These are phyloP conservation scores for Thalassaphorura encarpata DNA, from an alignment of 1,140 invertebrate genomes.

Conservation along the genomic window DNA sequence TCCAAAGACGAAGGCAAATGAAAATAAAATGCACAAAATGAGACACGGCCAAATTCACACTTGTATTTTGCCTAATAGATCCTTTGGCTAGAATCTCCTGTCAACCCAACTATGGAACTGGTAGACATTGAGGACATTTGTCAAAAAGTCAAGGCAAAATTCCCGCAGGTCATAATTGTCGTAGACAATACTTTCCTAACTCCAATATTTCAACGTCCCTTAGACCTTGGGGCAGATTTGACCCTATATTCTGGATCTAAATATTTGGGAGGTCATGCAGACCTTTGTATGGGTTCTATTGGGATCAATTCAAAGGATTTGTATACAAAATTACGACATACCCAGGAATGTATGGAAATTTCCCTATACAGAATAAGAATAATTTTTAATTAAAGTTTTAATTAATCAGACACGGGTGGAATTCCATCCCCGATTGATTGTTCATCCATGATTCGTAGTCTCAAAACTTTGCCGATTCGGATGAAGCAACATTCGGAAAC, in stretches of 20 bases:
- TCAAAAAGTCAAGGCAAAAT: slow-evolving; percentile 36
- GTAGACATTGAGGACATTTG: slow-evolving; percentile 48
- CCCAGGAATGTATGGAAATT: too few species aligned
- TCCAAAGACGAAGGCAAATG: slow-evolving; percentile 70
- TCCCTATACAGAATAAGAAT: too few species aligned
- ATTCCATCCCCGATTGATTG: slow-evolving; percentile 57
- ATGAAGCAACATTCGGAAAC: slow-evolving; percentile 52
- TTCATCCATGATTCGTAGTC: slow-evolving; percentile 48
- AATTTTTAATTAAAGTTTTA: too few species aligned
- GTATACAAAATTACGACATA: too few species aligned
- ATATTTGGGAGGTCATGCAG: slow-evolving; percentile 57
- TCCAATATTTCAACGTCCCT: slow-evolving; percentile 47
- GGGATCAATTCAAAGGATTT: slow-evolving; percentile 42
- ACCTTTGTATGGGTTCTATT: slow-evolving; percentile 52
- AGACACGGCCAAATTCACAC: too few species aligned
- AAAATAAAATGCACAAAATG: too few species aligned
- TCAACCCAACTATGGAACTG: slow-evolving; percentile 52
- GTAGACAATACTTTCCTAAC: slow-evolving; percentile 58
- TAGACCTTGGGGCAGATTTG: slow-evolving; percentile 52
- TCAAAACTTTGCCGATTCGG: slow-evolving; percentile 50
- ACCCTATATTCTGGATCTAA: slow-evolving; percentile 54
- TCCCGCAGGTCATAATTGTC: slow-evolving; percentile 42
- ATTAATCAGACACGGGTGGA: slow-evolving; percentile 42
- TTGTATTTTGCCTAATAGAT: too few species aligned
- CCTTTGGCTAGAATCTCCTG: slow-evolving; percentile 56